phyloP scores from a whole-genome alignment of 1,140 invertebrate genomes.

The Scaptomyza montana region DNA sequence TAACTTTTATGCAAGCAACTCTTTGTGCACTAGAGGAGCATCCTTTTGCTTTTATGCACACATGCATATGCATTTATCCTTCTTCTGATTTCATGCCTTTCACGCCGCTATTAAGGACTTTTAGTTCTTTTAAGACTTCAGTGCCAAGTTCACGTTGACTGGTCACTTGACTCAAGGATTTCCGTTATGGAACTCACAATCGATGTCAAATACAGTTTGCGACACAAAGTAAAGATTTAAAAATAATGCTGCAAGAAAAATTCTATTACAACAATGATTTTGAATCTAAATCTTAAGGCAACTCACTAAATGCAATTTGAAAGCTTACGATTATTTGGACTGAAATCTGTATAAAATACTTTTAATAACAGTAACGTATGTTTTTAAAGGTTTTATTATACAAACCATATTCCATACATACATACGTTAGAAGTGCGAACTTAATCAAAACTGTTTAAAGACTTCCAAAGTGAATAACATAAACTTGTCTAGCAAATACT shows the following conservation, averaged over 20 bases:
- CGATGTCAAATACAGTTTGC: slow-evolving; percentile 18
- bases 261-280: too few species aligned
- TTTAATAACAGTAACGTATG: too few species aligned
- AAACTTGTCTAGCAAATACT: neutral
- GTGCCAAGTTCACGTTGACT: slow-evolving; percentile 66
- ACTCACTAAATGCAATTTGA: too few species aligned
- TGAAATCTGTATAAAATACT: neutral
- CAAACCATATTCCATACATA: too few species aligned
- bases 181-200: slow-evolving; percentile 12
- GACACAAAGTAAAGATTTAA: neutral
- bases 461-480: neutral
- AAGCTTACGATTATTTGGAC: too few species aligned
- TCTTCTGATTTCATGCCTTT: neutral
- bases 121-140: slow-evolving; percentile 52
- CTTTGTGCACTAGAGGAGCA: slow-evolving; percentile 25
- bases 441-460: neutral
- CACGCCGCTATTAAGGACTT: slow-evolving; percentile 19
- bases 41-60: slow-evolving; percentile 23
- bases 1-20: slow-evolving; percentile 72
- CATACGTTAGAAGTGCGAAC: neutral
- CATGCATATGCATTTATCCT: slow-evolving; percentile 1
- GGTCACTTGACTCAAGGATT: slow-evolving; percentile 54
- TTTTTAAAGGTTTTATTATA: neutral
- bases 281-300: too few species aligned
- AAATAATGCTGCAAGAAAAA: too few species aligned